Evolutionary conservation across 2,888 invertebrate species (phyloP), one percentile per base, ranked within the genome.

Genomic region (Cynaeus angustus): DNA sequence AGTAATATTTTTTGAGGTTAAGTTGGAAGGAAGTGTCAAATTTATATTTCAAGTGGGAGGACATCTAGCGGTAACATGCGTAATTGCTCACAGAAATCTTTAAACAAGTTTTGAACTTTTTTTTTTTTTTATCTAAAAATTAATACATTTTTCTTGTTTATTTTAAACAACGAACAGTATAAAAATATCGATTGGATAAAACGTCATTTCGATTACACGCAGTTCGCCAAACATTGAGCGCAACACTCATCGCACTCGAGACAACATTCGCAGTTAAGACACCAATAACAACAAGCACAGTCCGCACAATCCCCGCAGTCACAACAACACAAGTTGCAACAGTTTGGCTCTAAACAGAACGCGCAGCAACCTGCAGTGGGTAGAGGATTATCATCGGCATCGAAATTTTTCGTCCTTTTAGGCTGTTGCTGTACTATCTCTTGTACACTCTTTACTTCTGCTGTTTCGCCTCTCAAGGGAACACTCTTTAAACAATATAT

Each of bases 1-100:
- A n/a, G 7, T 41, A 41, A 41, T 13, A 9, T 16, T 59, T 59
- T 59, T 59, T 59, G 59, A 59, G 59, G 59, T 59, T 59, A 59
- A 28, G 28, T 7, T 33, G 1, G 43, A 16, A 50, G 6, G 5
- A 28, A 26, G 5, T 52, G 52, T 53, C 37, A 53, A 37, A 33
- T 3, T 2, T 21, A n/a, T 33, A n/a, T 33, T 33, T 33, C 1
- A 7, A 33, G 3, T 2, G 33, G 7, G 3, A n/a, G 9, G 33
- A 33, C 33, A 33, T 33, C 33, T 33, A 7, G 7, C 33, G 33
- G 21, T 21, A 21, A 21, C 21, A 21, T n/a, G n/a, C n/a, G n/a
- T n/a, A n/a, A n/a, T n/a, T n/a, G n/a, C 21, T 21, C 4, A 21
- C 21, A 21, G 21, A 4, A 21, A 21, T 1, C 21, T 21, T 1